These are phyloP conservation scores for Zele albiditarsus DNA, from an alignment of 2,888 invertebrate species.

Conservation along the genomic window DNA sequence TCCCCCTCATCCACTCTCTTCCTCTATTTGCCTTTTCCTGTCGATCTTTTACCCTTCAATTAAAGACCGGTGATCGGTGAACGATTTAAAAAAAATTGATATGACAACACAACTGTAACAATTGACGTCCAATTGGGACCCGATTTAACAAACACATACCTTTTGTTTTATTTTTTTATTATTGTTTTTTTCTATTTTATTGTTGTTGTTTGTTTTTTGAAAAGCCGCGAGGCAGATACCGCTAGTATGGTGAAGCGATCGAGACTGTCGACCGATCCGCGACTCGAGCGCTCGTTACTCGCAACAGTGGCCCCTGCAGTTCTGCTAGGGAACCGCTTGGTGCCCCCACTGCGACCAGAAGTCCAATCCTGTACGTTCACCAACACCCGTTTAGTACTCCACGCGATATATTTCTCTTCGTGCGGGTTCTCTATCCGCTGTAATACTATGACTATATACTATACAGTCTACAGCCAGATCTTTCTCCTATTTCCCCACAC, in stretches of 20 bases:
- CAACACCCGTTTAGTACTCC: slow-evolving; percentile 27
- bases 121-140: neutral
- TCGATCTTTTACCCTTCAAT: neutral
- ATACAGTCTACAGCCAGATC: slow-evolving; percentile 39
- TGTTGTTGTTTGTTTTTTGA: neutral
- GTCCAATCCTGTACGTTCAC: slow-evolving; percentile 34
- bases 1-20: neutral
- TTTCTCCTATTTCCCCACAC: slow-evolving; percentile 45
- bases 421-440: slow-evolving; percentile 6
- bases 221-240: slow-evolving; percentile 48
- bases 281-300: slow-evolving; percentile 52
- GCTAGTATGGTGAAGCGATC: slow-evolving; percentile 66
- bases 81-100: neutral
- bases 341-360: slow-evolving; percentile 41
- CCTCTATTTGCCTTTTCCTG: neutral
- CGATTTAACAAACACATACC: slow-evolving; percentile 36
- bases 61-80: neutral
- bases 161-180: slow-evolving; percentile 12
- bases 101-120: slow-evolving; percentile 16
- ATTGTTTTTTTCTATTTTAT: slow-evolving; percentile 24
- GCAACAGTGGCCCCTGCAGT: slow-evolving; percentile 60
- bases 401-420: slow-evolving; percentile 22
- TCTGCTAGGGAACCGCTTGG: slow-evolving; percentile 53
- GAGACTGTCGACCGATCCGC: slow-evolving; percentile 64
- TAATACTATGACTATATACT: slow-evolving; percentile 3